A percentile compares a stretch with the other conserved stretches of the same genome.
phyloP scores from a whole-genome alignment of 2,113 vertebrate species.

The Periophthalmus modestus region DNA sequence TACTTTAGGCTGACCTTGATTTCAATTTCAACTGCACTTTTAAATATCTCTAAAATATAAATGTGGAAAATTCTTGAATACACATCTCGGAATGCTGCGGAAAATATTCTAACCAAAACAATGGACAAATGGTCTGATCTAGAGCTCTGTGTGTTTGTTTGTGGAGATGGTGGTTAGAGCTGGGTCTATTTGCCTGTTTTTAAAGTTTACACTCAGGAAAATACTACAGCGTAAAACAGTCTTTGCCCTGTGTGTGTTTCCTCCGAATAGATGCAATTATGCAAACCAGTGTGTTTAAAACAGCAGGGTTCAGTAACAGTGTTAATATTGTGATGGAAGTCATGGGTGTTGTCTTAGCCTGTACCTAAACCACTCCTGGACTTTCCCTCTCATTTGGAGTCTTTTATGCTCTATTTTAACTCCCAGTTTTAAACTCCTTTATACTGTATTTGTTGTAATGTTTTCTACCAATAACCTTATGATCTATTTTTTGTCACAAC shows the following conservation, averaged over 20 bases:
- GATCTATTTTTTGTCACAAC: not conserved
- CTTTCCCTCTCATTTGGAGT: not conserved
- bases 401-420: not conserved
- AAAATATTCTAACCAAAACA: not conserved
- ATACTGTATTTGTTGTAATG: not conserved
- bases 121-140: not conserved
- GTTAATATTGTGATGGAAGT: conserved; percentile 60
- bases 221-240: not conserved
- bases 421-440: conserved; percentile 2
- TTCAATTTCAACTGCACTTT: not conserved
- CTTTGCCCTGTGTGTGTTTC: conserved; percentile 14
- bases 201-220: not conserved
- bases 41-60: too few species aligned
- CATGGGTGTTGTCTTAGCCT: conserved; percentile 44
- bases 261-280: conserved; percentile 33
- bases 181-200: not conserved
- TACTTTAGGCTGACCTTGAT: not conserved
- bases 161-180: not conserved
- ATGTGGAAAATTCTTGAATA: too few species aligned
- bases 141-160: not conserved
- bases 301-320: conserved; percentile 33
- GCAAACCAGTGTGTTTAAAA: conserved; percentile 45
- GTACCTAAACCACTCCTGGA: not conserved
- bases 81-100: not conserved
- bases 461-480: not conserved